phyloP scores from a whole-genome alignment of 2,797 vertebrate genomes.

The Macropus fuliginosus region DNA sequence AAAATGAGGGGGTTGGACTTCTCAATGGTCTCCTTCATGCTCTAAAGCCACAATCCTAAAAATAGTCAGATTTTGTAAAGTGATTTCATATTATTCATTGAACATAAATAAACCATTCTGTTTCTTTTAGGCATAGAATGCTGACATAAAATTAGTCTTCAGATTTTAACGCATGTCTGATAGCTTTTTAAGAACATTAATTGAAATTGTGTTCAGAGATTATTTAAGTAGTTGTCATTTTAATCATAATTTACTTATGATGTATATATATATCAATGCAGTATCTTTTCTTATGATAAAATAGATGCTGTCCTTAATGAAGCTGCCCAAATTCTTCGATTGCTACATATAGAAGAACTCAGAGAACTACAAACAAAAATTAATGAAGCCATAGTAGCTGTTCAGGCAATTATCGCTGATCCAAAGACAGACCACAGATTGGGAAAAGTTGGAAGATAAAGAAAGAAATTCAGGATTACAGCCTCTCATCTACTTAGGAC shows the following conservation, averaged over 20 bases:
- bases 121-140: background rate
- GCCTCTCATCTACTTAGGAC: slow-evolving; percentile 50
- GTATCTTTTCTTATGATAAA: slow-evolving; percentile 30
- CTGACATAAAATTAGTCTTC: background rate
- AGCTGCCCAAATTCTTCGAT: slow-evolving; percentile 94
- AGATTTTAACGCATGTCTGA: background rate
- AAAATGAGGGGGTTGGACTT: background rate
- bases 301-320: slow-evolving; percentile 96
- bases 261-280: background rate
- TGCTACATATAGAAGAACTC: slow-evolving; percentile 98
- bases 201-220: slow-evolving; percentile 41
- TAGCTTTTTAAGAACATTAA: background rate
- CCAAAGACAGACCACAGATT: slow-evolving; percentile 98
- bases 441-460: slow-evolving; percentile 98
- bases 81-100: background rate
- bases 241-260: background rate
- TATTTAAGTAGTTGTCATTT: slow-evolving; percentile 7
- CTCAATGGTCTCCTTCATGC: background rate
- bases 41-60: background rate
- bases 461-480: slow-evolving; percentile 59
- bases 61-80: background rate
- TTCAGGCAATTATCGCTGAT: slow-evolving; percentile 98
- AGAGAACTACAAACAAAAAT: slow-evolving; percentile 97
- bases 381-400: slow-evolving; percentile 97
- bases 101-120: too few species aligned